Percentiles rank a stretch among this genome's conserved stretches.
Conservation (phyloP, 2,888 invertebrate genomes). For the Ochlodes sylvanus region DNA sequence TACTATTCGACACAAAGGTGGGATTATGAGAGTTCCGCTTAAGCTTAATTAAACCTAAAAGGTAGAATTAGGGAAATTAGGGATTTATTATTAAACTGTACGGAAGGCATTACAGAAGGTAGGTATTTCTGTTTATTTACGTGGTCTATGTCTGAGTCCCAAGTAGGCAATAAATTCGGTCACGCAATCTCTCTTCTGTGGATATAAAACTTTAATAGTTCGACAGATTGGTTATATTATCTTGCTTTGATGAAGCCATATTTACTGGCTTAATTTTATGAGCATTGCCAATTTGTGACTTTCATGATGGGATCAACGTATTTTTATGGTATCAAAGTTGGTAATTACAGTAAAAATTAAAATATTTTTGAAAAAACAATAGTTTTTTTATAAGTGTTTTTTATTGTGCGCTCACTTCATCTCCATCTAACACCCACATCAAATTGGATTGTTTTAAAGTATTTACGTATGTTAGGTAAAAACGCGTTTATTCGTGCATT, state of each 20-base stretch:
- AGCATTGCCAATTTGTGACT: no score
- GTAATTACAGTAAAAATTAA: no score
- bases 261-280: conserved; percentile 7
- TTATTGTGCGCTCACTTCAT: no score
- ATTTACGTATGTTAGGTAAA: no score
- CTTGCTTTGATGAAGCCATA: background rate
- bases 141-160: conserved; percentile 16
- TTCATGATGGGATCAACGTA: no score
- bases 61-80: conserved; percentile 9
- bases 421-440: no score
- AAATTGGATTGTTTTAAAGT: no score
- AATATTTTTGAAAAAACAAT: no score
- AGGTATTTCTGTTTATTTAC: conserved; percentile 6
- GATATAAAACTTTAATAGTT: conserved; percentile 27
- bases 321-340: no score
- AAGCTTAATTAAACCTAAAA: conserved; percentile 3
- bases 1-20: background rate
- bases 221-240: conserved; percentile 14
- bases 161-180: conserved; percentile 19
- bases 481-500: no score
- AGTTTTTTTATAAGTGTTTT: no score
- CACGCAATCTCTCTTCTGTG: conserved; percentile 28
- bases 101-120: no score
- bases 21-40: conserved; percentile 1
- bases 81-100: background rate